phyloP scores from a whole-genome alignment of 2,797 vertebrate species.

The Alosa sapidissima region DNA sequence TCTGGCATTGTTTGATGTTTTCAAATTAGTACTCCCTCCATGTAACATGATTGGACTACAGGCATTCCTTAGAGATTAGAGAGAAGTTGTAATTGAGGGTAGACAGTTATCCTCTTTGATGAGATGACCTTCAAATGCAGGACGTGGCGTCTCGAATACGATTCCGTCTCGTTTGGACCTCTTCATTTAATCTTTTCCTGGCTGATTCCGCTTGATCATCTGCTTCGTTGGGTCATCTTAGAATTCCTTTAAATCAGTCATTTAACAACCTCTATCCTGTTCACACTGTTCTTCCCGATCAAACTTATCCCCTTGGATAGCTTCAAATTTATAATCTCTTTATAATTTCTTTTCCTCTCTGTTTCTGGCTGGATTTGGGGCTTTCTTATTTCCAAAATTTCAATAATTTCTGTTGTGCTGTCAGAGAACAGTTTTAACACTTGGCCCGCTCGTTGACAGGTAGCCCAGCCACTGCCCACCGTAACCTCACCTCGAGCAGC shows the following conservation, averaged over 20 bases:
- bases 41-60: neutral
- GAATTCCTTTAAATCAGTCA: constrained; percentile 13
- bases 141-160: neutral
- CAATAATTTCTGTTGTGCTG: neutral
- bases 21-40: neutral
- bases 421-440: constrained; percentile 10
- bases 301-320: neutral
- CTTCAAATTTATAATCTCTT: constrained; percentile 1
- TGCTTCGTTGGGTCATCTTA: neutral
- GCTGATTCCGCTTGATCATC: neutral
- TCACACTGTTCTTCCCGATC: neutral
- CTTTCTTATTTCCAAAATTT: neutral
- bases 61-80: neutral
- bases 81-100: neutral
- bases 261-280: neutral
- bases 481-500: constrained; percentile 94
- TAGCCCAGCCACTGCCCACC: constrained; percentile 86
- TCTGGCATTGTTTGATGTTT: neutral
- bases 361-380: constrained; percentile 8
- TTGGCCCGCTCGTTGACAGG: constrained; percentile 70
- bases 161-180: neutral
- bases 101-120: constrained; percentile 7
- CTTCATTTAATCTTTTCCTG: neutral
- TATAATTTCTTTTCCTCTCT: constrained; percentile 9
- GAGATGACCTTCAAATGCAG: constrained; percentile 10